A percentile compares a stretch with the other conserved stretches of the same genome.
phyloP scores from a whole-genome alignment of 2,113 vertebrate species.

The Hylia prasina region DNA sequence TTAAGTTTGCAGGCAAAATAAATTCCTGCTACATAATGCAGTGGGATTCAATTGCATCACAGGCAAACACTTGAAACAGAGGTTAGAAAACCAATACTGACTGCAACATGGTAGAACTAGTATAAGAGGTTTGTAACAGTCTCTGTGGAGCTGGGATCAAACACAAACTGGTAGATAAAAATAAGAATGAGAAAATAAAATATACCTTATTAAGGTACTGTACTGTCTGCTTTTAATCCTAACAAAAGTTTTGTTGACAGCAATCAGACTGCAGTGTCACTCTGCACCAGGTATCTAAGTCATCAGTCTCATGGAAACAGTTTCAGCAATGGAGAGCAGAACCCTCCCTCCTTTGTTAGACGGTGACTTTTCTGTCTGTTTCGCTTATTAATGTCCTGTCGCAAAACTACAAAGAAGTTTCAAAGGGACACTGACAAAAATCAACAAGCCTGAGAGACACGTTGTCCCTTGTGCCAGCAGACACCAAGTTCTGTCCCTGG shows the following conservation, averaged over 20 bases:
- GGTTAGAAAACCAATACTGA: neutral
- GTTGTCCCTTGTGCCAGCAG: neutral
- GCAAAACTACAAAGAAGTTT: neutral
- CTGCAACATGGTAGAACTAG: neutral
- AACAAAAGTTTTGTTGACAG: neutral
- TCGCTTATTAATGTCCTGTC: neutral
- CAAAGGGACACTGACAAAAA: neutral
- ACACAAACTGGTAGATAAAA: neutral
- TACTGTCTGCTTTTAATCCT: neutral
- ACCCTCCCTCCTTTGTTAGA: neutral
- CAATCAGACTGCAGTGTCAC: neutral
- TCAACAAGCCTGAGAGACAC: neutral
- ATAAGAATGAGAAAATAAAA: neutral
- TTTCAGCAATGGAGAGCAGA: neutral
- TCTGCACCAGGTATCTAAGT: neutral
- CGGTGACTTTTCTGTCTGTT: neutral
- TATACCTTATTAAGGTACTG: neutral
- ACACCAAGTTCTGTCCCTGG: neutral
- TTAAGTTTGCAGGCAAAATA: neutral
- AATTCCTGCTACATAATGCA: neutral
- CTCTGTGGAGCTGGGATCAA: neutral
- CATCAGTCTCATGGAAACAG: neutral
- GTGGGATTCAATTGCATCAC: neutral
- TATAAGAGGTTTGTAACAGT: neutral
- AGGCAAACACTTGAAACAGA: neutral